phyloP scores from a whole-genome alignment of 2,113 vertebrate genomes.

The Halcyon malimbica region DNA sequence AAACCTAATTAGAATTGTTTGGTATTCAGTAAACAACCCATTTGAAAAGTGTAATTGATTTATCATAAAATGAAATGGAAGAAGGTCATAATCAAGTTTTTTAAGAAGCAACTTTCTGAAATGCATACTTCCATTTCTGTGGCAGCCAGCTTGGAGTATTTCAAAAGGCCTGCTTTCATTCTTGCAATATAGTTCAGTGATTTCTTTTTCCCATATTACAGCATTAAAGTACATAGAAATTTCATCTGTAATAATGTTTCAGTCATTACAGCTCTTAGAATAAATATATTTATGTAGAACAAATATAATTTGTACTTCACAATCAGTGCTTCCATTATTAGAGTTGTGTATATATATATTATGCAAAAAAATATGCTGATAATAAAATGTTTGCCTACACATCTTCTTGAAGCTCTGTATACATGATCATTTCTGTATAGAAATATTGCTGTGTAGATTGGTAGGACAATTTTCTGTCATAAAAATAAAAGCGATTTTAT shows the following conservation, averaged over 20 bases:
- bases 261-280: neutral
- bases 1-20: neutral
- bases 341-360: neutral
- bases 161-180: neutral
- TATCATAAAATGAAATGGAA: neutral
- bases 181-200: neutral
- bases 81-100: neutral
- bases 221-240: neutral
- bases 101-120: neutral
- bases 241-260: neutral
- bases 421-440: neutral
- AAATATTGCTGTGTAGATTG: neutral
- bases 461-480: neutral
- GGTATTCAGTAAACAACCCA: neutral
- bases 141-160: neutral
- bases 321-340: neutral
- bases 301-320: neutral
- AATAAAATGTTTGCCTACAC: neutral
- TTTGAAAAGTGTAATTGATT: neutral
- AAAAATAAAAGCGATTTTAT: neutral
- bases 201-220: neutral
- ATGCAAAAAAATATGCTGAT: neutral
- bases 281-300: neutral
- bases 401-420: neutral
- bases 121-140: neutral